Evolutionary conservation across 2,888 invertebrate species (phyloP), one percentile per base, ranked within the genome.

Genomic region (Acholoe squamosa): DNA sequence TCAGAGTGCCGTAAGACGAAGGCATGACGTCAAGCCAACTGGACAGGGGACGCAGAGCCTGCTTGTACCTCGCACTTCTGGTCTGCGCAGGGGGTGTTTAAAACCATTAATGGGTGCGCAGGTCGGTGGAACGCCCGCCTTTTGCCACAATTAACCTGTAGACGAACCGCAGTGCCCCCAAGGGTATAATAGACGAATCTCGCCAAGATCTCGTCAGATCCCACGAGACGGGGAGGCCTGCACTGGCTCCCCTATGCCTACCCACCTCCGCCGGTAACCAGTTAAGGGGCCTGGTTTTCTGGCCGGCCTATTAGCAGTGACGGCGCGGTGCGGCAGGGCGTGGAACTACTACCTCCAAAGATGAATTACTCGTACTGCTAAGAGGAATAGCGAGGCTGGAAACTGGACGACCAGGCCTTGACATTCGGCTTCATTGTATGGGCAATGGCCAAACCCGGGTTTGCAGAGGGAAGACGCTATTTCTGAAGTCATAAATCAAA

Each of bases 141-240:
- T 71, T 71, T 71, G 71, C 28, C 28, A 71, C 71, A 71, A 71
- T 71, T 71, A 71, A 71, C 71, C 71, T 71, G 71, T 71, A 71
- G 71, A 14, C 71, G 71, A 28, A 28, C 71, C 28, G 25, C 28
- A 71, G 71, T 28, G 71, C 28, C 31, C 71, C 31, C 71, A 28
- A 28, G 71, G 71, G 71, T 14, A 28, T 28, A 28, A 71, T 71
- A 28, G 71, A 14, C 71, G 31, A 71, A 71, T 71, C 71, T 71
- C 28, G 71, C 71, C 28, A 22, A 71, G 71, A 71, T 71, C 71
- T n/a, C 28, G 71, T 14, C 28, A 14, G 28, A n/a, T 71, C 71
- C 71, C 71, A 28, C 25, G 71, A 28, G 71, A 71, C 28, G 71
- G 71, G 71, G 43, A 43, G 43, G 43, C 43, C 43, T 43, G 43